Base-by-base conservation (phyloP, 2,888 invertebrate species). In the Auanema freiburgensis region DNA sequence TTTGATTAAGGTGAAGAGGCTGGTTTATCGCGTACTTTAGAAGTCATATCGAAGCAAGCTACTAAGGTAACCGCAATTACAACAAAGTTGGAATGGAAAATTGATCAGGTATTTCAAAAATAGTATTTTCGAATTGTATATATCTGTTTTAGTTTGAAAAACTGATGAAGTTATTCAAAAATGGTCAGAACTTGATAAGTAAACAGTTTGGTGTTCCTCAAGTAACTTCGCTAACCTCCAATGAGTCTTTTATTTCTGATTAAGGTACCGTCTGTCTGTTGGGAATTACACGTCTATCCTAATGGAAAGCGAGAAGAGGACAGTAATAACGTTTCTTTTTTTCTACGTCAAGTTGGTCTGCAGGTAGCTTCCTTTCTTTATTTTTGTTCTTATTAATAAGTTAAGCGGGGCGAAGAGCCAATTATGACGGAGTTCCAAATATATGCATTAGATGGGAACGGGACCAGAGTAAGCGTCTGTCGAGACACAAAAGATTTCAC, bases 391-490 rank as follows among this genome's bases (percentile, higher is more conserved):
- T 11, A n/a, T 11, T 43, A 43, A 12, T 43, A 14, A 25, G 65
- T 78, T 56, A 65, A 79, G 72, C 65, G 79, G 8, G 77, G 76
- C 11, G 79, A 79, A 25, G 80, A 81, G 54, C 78, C 81, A 0
- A 77, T 81, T 10, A 78, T 80, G 78, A 79, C 81, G n/a, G 82
- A 82, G 49, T 82, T 82, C 46, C 79, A 81, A 77, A 81, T 82
- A 11, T 80, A 80, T 65, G 74, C 77, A 14, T 58, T 77, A 0
- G 77, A 81, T 53, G 64, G 61, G 2, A 71, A 66, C 40, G 59
- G 57, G n/a, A 66, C 74, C 24, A 57, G 76, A 11, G 74, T 80
- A 18, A 79, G 77, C 57, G 77, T 82, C 21, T 82, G 82, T 66
- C 67, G 80, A 24, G 82, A 82, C 63, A 78, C 78, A 5, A 81